phyloP scores from a whole-genome alignment of 53 echinoderm and acorn worm genomes.

The Hippasteria phrygiana region DNA sequence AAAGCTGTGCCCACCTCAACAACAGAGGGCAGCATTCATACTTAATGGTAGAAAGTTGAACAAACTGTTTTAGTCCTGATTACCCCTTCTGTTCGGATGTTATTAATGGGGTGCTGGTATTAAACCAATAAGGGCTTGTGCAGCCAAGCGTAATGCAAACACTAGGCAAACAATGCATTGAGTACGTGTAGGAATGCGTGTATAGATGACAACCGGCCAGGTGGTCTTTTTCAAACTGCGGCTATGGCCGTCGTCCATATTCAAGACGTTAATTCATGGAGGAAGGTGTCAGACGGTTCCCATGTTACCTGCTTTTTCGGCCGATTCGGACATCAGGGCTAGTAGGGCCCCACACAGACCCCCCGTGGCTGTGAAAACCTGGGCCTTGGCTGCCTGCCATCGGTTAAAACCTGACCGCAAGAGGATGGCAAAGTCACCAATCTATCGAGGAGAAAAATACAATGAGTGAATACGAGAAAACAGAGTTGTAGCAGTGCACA shows the following conservation, averaged over 20 bases:
- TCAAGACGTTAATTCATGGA: neutral
- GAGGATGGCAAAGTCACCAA: slow-evolving; percentile 98
- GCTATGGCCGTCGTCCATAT: neutral
- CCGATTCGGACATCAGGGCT: slow-evolving; percentile 91
- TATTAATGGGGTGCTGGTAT: too few relatives aligned
- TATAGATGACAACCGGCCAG: too few relatives aligned
- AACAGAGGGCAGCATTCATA: slow-evolving; percentile 18
- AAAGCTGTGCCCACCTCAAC: neutral
- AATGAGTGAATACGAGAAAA: neutral
- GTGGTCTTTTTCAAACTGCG: too few relatives aligned
- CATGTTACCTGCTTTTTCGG: slow-evolving; percentile 83
- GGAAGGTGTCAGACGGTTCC: neutral
- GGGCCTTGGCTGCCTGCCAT: slow-evolving; percentile 88
- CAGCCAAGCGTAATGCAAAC: too few relatives aligned
- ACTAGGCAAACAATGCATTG: too few relatives aligned
- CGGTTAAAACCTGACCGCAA: slow-evolving; percentile 85
- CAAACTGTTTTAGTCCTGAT: too few relatives aligned
- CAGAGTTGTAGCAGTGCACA: neutral
- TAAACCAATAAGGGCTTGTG: too few relatives aligned
- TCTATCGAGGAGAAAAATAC: slow-evolving; percentile 58
- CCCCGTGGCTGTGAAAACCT: slow-evolving; percentile 85
- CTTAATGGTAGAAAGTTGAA: neutral
- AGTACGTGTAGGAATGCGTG: too few relatives aligned
- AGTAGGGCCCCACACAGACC: slow-evolving; percentile 88
- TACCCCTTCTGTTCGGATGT: too few relatives aligned